phyloP scores from a whole-genome alignment of 2,113 vertebrate species.

The Stercorarius parasiticus region DNA sequence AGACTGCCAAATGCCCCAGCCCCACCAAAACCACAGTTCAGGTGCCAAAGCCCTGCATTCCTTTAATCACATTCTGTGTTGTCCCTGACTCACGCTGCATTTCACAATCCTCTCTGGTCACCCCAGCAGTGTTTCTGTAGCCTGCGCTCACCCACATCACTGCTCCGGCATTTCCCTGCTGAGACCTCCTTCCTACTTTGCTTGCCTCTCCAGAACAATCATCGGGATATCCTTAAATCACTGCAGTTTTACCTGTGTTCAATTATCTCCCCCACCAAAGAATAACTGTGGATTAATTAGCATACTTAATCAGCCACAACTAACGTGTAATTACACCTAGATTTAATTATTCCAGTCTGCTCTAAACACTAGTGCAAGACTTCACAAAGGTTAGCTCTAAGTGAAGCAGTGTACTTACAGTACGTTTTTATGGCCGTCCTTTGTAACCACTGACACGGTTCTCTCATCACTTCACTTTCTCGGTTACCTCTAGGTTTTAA shows the following conservation, averaged over 20 bases:
- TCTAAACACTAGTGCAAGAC: background rate
- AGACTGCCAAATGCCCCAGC: background rate
- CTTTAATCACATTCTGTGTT: rapidly evolving
- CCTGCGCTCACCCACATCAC: background rate
- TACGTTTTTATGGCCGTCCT: background rate
- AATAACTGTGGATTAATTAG: conserved; percentile 20
- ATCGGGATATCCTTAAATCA: background rate
- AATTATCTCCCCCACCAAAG: background rate
- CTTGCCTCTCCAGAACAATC: background rate
- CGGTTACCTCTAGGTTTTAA: background rate
- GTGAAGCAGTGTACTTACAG: rapidly evolving
- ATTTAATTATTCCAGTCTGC: conserved; percentile 29
- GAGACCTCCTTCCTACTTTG: background rate
- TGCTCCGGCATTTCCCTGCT: background rate
- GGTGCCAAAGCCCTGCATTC: background rate
- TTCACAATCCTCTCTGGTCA: background rate
- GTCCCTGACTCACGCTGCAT: background rate
- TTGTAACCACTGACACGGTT: background rate
- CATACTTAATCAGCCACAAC: conserved; percentile 30
- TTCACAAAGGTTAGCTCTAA: background rate
- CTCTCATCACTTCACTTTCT: background rate
- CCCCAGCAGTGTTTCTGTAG: background rate
- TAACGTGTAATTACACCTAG: conserved; percentile 21
- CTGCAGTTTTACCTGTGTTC: background rate
- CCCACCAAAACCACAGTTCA: background rate